Percentiles rank a stretch among this genome's conserved stretches.
These are phyloP conservation scores for Scolopax bukidnonensis DNA, from an alignment of 2,797 vertebrate genomes.

Conservation along the genomic window DNA sequence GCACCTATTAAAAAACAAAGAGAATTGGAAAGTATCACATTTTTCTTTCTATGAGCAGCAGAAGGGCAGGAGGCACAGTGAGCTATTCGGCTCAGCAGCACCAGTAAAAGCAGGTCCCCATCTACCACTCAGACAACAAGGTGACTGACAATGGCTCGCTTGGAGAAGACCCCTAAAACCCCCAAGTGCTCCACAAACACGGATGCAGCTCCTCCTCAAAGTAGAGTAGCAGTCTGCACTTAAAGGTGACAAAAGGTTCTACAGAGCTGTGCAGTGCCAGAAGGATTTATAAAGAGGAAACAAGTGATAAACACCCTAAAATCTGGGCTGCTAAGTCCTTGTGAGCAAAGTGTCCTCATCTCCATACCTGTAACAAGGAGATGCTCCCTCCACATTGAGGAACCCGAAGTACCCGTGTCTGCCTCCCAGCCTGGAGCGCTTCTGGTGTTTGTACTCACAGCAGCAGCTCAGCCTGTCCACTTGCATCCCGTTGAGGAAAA, in stretches of 20 bases:
- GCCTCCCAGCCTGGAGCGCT: constrained; percentile 83
- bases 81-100: neutral
- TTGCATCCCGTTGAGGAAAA: constrained; percentile 91
- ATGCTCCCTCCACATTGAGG: constrained; percentile 83
- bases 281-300: neutral
- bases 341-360: neutral
- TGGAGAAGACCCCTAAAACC: neutral
- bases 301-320: neutral
- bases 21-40: neutral
- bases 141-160: accelerated
- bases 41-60: neutral
- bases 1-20: constrained; percentile 79
- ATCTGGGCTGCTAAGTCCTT: neutral
- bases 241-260: neutral
- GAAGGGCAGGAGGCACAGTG: neutral
- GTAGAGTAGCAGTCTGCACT: neutral
- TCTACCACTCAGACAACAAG: neutral
- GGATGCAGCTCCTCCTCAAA: neutral
- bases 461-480: constrained; percentile 94
- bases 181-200: neutral
- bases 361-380: constrained; percentile 93
- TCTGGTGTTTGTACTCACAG: constrained; percentile 93
- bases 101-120: neutral
- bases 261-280: neutral
- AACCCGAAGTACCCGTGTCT: constrained; percentile 88